These are phyloP conservation scores for Ciconia stormi DNA, from an alignment of 2,113 vertebrate genomes.

Conservation along the genomic window DNA sequence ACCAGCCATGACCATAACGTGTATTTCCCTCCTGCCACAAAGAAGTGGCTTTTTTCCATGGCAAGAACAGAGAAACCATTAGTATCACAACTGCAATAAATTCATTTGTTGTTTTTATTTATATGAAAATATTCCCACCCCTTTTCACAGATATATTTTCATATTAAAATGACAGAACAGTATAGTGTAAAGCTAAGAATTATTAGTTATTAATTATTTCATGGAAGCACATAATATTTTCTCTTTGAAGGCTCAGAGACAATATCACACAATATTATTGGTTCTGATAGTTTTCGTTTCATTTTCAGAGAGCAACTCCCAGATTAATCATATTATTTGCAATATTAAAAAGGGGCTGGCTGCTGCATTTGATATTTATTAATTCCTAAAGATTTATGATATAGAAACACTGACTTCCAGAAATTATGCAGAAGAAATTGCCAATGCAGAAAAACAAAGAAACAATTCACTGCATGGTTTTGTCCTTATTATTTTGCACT, in stretches of 20 bases:
- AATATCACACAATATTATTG: neutral
- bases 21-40: neutral
- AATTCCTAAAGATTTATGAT: neutral
- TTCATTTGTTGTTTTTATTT: neutral
- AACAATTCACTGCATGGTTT: neutral
- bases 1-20: fast-evolving
- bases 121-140: fast-evolving
- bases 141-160: neutral
- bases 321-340: neutral
- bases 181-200: neutral
- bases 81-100: neutral
- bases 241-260: neutral
- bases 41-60: neutral
- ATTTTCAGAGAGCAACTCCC: neutral
- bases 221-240: neutral
- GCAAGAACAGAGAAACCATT: neutral
- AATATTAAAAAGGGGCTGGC: neutral
- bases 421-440: neutral
- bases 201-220: neutral
- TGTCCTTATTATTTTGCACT: neutral
- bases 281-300: neutral
- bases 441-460: neutral
- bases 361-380: neutral
- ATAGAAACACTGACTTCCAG: neutral
- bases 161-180: neutral